Base-by-base conservation (phyloP, 2,888 invertebrate species). In the Peribatodes rhomboidaria region DNA sequence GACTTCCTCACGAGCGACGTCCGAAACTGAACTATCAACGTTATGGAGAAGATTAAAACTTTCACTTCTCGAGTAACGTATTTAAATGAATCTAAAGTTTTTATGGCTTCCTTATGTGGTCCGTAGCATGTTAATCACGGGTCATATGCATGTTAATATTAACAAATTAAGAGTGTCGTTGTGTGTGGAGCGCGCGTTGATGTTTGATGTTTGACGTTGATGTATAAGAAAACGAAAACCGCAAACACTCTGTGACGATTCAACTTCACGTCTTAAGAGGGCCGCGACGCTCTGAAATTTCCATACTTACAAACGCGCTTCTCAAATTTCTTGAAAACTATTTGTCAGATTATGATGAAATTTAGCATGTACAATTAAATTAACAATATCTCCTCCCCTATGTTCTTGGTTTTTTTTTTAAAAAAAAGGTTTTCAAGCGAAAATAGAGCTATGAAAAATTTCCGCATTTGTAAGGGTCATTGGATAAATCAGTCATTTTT, bases 181-280 rank as follows among this genome's bases (percentile, higher is more conserved):
- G 18, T 54, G 27, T 22, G 39, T 13, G 7, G 31, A 33, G 37
- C 20, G 47, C 56, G 74, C 81, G 80, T 81, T 80, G 69, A 80
- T 77, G 76, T 81, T 78, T 80, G 71, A 68, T 74, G 65, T 71
- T 75, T 53, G 52, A 53, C n/a, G n/a, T n/a, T n/a, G n/a, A n/a
- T n/a, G n/a, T n/a, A n/a, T n/a, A n/a, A 39, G 66, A 66, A 49
- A 64, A 39, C 63, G 56, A 33, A 16, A 27, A 42, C 18, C 10
- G 16, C 22, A 3, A 11, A 3, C 11, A 2, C 47, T 14, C 1
- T 9, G 13, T n/a, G 8, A n/a, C 1, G n/a, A 8, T 46, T 20
- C n/a, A 9, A 47, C 27, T 47, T 14, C 39, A 39, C 4, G 14
- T 14, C 6, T 4, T 39, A n/a, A n/a, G n/a, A n/a, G n/a, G n/a